Conservation (phyloP, 2,888 invertebrate species). For the Ennomos quercinarius region DNA sequence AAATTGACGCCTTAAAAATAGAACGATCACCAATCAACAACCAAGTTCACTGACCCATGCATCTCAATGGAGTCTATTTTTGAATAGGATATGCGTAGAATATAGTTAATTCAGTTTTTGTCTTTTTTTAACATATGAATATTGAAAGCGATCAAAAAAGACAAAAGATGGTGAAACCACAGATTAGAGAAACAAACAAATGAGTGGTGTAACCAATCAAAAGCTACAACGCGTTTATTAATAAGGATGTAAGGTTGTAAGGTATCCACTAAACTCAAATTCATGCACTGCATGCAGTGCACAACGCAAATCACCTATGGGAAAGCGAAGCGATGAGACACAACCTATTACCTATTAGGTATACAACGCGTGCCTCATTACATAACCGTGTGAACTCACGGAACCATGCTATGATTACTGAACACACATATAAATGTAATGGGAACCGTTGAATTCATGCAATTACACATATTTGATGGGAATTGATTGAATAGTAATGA, state of each 20-base stretch:
- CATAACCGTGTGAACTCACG: slow-evolving; percentile 38
- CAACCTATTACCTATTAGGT: slow-evolving; percentile 14
- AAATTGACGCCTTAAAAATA: no score
- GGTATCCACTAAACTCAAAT: slow-evolving; percentile 11
- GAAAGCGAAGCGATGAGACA: slow-evolving; percentile 32
- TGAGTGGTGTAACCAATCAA: no score
- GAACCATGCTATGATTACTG: slow-evolving; percentile 26
- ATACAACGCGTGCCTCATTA: slow-evolving; percentile 22
- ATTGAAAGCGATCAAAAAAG: no score
- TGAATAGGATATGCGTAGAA: no score
- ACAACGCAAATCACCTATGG: slow-evolving; percentile 23
- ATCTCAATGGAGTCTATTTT: no score
- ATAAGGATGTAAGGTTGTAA: slow-evolving; percentile 4
- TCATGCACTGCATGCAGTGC: slow-evolving; percentile 30
- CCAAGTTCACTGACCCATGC: no score
- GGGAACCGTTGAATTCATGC: slow-evolving; percentile 12
- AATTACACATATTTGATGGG: slow-evolving; percentile 10
- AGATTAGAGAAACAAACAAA: no score
- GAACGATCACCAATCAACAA: no score
- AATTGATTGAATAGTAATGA: background rate
- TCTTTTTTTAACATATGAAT: no score
- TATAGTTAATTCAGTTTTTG: no score
- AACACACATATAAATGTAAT: slow-evolving; percentile 19
- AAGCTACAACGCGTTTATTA: no score
- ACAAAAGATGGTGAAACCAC: no score